Percentiles rank a stretch among this genome's conserved stretches.
phyloP scores from a whole-genome alignment of 1,140 invertebrate species.

The Anastatus disparis region DNA sequence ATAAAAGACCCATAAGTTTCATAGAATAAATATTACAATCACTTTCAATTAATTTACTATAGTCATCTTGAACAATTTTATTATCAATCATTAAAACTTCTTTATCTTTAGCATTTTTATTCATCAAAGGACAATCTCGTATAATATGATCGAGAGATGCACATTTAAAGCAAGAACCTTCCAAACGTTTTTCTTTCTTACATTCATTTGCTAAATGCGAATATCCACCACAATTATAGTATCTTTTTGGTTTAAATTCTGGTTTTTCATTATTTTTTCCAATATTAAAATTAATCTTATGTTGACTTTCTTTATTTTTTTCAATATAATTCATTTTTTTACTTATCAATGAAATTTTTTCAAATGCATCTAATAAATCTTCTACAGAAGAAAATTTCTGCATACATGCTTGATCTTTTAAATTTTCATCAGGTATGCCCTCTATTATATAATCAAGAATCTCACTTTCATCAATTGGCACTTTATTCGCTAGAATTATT shows the following conservation, averaged over 20 bases:
- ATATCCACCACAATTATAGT: constrained; percentile 4
- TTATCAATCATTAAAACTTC: constrained; percentile 15
- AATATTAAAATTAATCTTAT: no score
- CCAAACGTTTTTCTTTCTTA: neutral
- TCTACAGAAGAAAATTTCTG: neutral
- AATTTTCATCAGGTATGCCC: constrained; percentile 15
- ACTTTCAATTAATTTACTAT: constrained; percentile 39
- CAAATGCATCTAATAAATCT: constrained; percentile 6
- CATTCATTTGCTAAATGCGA: neutral
- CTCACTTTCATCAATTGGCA: neutral
- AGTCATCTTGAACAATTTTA: constrained; percentile 16
- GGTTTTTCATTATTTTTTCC: neutral
- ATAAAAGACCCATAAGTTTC: neutral
- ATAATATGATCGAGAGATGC: constrained; percentile 16
- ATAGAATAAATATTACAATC: constrained; percentile 23
- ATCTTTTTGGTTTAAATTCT: neutral
- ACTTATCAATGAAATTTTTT: neutral
- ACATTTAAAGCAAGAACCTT: neutral
- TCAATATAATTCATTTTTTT: neutral
- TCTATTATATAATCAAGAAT: constrained; percentile 28
- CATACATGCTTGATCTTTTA: constrained; percentile 5
- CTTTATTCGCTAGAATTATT: constrained; percentile 22
- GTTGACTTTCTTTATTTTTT: no score
- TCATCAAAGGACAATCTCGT: constrained; percentile 36
- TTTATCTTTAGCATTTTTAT: constrained; percentile 28